phyloP scores from a whole-genome alignment of 2,888 invertebrate genomes.

The Syritta pipiens region DNA sequence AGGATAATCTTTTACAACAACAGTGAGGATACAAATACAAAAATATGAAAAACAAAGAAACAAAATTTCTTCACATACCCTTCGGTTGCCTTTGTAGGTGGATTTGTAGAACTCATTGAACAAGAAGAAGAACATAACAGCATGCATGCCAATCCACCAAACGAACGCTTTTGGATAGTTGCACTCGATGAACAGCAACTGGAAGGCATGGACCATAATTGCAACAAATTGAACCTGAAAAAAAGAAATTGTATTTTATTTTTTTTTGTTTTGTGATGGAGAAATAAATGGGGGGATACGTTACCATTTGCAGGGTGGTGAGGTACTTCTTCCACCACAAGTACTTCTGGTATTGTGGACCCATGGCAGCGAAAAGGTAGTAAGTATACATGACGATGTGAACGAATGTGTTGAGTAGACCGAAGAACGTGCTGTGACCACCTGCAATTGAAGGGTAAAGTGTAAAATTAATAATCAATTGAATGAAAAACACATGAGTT shows the following conservation, averaged over 20 bases:
- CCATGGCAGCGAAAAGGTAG: conserved; percentile 94
- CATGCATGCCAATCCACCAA: conserved; percentile 98
- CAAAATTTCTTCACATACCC: conserved; percentile 72
- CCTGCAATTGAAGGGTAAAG: conserved; percentile 80
- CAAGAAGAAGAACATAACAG: conserved; percentile 96
- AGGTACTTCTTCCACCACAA: conserved; percentile 98
- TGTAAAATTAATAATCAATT: conserved; percentile 20
- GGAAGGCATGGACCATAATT: conserved; percentile 95
- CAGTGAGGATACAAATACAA: not conserved
- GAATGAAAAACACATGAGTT: not conserved
- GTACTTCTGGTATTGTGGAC: conserved; percentile 90
- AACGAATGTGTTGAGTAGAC: conserved; percentile 96
- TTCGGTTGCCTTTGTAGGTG: conserved; percentile 82
- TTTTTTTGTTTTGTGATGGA: too few relatives aligned
- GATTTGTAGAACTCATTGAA: conserved; percentile 96
- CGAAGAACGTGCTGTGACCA: conserved; percentile 98
- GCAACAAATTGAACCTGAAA: conserved; percentile 91
- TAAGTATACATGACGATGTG: conserved; percentile 98
- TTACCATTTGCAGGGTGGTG: conserved; percentile 94
- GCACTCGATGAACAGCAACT: conserved; percentile 93
- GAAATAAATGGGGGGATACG: conserved; percentile 65
- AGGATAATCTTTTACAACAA: too few relatives aligned
- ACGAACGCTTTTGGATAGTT: conserved; percentile 96
- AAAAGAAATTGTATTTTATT: too few relatives aligned
- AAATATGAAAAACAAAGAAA: not conserved